Evolutionary conservation across 2,797 vertebrate genomes (phyloP).

Genomic region (Poeciliopsis gracilis): DNA sequence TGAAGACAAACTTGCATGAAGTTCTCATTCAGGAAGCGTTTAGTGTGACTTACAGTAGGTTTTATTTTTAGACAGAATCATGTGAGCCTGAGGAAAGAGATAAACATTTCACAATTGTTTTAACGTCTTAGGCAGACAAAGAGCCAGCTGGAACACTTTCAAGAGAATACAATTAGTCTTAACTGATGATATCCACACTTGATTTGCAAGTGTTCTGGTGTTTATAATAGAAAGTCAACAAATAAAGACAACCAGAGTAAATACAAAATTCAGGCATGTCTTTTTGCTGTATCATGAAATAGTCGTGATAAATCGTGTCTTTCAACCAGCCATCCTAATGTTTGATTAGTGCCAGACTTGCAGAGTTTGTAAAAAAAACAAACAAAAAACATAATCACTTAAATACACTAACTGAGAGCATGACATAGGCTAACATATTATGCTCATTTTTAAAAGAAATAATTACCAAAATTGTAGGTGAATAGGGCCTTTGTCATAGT

Average conservation of each 20-base stretch:
- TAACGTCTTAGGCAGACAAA: conserved; percentile 13
- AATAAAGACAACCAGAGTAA: no score
- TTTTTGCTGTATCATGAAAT: neutral
- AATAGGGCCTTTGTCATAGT: neutral
- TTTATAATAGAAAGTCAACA: neutral
- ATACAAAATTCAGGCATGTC: no score
- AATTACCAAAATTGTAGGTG: neutral
- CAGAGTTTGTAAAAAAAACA: neutral
- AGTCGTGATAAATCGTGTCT: neutral
- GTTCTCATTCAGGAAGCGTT: neutral
- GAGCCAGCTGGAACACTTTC: conserved; percentile 15
- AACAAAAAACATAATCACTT: neutral
- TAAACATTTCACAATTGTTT: conserved; percentile 26
- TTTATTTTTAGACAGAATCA: neutral
- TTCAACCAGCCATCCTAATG: neutral
- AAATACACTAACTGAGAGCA: neutral
- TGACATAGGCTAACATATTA: neutral
- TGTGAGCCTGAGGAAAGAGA: conserved; percentile 1
- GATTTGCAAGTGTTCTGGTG: neutral
- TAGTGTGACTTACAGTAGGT: conserved; percentile 1
- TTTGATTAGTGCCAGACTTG: neutral
- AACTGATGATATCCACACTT: neutral
- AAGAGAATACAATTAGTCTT: neutral
- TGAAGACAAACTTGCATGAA: neutral
- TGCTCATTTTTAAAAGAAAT: neutral